Conservation (phyloP, 2,888 invertebrate species). For the Colostygia pectinataria region DNA sequence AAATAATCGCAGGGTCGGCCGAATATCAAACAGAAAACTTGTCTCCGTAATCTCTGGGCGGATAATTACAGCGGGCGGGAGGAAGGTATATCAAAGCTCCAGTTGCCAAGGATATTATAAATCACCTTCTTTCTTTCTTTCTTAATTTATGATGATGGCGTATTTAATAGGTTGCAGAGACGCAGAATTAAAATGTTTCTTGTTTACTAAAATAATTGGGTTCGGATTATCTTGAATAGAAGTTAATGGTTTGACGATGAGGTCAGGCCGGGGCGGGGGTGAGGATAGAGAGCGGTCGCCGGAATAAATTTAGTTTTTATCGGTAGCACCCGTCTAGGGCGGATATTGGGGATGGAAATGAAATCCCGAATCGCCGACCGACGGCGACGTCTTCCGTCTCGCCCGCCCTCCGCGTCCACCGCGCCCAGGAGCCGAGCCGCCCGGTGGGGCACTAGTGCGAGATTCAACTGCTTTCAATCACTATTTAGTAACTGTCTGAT, state of each 20-base stretch:
- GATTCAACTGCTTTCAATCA: too few relatives aligned
- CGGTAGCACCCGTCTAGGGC: conserved; percentile 1
- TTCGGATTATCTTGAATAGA: not conserved
- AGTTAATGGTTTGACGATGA: not conserved
- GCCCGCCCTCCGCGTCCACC: not conserved
- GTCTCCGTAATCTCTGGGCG: not conserved
- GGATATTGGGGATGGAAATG: conserved; percentile 18
- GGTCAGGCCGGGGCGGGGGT: not conserved
- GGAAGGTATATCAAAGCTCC: not conserved
- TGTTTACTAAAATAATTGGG: not conserved
- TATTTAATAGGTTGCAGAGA: not conserved
- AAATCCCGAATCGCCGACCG: conserved; percentile 12
- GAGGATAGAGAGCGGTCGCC: not conserved
- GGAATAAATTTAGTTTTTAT: conserved; percentile 14
- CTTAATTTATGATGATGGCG: not conserved
- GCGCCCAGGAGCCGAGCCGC: too few relatives aligned
- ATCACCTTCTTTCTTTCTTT: too few relatives aligned
- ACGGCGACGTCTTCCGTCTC: not conserved
- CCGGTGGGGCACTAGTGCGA: too few relatives aligned
- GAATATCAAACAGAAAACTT: conserved; percentile 2
- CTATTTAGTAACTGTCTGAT: too few relatives aligned
- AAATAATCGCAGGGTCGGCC: not conserved
- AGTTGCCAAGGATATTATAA: not conserved
- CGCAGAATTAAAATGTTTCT: not conserved
- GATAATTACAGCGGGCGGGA: not conserved